phyloP scores from a whole-genome alignment of 2,888 invertebrate species.

The Dexiosoma caninum region DNA sequence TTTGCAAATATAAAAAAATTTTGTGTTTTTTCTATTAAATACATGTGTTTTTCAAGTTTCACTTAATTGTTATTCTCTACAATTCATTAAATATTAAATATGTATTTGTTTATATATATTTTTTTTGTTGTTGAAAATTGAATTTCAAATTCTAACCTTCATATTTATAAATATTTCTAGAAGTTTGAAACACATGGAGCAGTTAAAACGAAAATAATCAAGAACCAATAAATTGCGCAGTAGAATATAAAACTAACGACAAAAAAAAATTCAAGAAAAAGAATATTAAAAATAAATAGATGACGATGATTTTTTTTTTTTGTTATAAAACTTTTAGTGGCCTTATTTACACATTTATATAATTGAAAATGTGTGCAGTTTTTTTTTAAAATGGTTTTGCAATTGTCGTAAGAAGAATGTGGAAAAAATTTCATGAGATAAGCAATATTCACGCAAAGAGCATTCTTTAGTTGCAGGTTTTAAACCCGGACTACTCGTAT shows the following conservation, averaged over 20 bases:
- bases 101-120: background rate
- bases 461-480: too few species aligned
- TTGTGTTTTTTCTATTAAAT: background rate
- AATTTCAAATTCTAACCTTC: background rate
- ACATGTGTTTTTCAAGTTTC: slow-evolving; percentile 11
- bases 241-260: background rate
- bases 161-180: background rate
- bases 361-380: too few species aligned
- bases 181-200: slow-evolving; percentile 7
- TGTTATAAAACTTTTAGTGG: too few species aligned
- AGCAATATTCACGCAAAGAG: too few species aligned
- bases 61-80: slow-evolving; percentile 19
- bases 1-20: slow-evolving; percentile 18
- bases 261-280: background rate
- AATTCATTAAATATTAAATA: background rate
- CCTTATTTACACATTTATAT: background rate
- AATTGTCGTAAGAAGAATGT: too few species aligned
- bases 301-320: too few species aligned
- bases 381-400: too few species aligned
- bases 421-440: too few species aligned
- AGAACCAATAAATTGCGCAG: slow-evolving; percentile 34
- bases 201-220: background rate
- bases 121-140: background rate
- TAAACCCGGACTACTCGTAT: too few species aligned
- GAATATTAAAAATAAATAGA: background rate